Percentiles rank a stretch among this genome's conserved stretches.
Conservation (phyloP, 2,797 vertebrate species). For the Hoplostethus atlanticus region DNA sequence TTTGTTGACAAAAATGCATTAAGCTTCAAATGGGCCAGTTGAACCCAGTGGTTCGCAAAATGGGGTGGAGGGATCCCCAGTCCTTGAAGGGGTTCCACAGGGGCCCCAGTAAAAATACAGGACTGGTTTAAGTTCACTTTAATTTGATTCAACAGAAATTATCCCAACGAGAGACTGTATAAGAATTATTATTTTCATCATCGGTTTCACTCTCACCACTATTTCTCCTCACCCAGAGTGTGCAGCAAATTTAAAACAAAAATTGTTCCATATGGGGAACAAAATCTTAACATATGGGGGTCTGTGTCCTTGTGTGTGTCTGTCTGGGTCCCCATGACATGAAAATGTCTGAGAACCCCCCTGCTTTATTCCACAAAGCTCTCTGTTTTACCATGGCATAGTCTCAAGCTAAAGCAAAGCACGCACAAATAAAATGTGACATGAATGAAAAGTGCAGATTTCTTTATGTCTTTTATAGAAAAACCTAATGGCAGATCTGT, state of each 20-base stretch:
- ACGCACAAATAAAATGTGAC: constrained; percentile 38
- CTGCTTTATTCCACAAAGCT: constrained; percentile 14
- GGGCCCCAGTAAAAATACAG: not conserved
- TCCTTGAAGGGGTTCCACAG: constrained; percentile 6
- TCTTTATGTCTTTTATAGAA: constrained; percentile 27
- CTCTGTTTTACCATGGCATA: constrained; percentile 9
- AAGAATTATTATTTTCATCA: too few species aligned
- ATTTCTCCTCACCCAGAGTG: not conserved
- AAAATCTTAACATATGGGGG: not conserved
- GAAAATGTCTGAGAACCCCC: constrained; percentile 11
- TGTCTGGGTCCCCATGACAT: not conserved
- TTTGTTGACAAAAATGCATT: constrained; percentile 19
- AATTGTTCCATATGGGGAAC: not conserved
- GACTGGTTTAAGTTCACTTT: not conserved
- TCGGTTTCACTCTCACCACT: not conserved
- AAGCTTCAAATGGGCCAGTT: constrained; percentile 5
- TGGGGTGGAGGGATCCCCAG: not conserved
- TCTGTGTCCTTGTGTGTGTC: constrained; percentile 7
- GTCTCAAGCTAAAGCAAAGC: constrained; percentile 38
- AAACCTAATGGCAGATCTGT: constrained; percentile 18
- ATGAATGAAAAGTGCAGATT: constrained; percentile 50
- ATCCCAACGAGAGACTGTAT: too few species aligned
- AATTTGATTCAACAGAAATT: not conserved
- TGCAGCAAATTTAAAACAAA: not conserved
- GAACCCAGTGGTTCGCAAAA: constrained; percentile 11